These are phyloP conservation scores for Corythoichthys haematopterus DNA, from an alignment of 2,113 vertebrate species.

Conservation along the genomic window DNA sequence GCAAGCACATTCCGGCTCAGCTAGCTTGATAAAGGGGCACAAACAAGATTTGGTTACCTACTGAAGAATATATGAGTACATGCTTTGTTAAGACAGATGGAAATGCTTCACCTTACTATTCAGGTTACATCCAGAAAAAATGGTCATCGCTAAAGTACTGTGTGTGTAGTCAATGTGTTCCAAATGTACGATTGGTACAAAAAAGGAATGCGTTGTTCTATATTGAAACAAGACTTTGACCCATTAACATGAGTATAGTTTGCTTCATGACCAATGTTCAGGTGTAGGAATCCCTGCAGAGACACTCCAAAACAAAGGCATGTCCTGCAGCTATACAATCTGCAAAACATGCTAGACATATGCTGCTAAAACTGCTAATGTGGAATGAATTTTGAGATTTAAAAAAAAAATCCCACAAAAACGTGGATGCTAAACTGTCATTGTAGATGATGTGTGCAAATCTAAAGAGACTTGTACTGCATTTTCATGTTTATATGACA, in stretches of 20 bases:
- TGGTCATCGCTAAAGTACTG: not conserved
- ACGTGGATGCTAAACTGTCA: not conserved
- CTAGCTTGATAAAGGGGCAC: constrained; percentile 19
- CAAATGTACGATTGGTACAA: not conserved
- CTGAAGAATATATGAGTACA: constrained; percentile 7
- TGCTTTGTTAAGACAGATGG: constrained; percentile 4
- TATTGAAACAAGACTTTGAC: not conserved
- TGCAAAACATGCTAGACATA: not conserved
- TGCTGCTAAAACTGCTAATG: not conserved
- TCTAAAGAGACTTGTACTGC: not conserved
- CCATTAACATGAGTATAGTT: not conserved
- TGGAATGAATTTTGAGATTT: not conserved
- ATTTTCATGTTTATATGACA: not conserved
- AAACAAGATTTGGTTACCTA: constrained; percentile 23
- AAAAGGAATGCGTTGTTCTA: not conserved
- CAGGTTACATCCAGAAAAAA: not conserved
- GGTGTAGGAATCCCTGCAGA: not conserved
- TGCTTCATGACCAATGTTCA: not conserved
- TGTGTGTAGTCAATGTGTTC: not conserved
- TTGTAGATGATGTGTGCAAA: not conserved
- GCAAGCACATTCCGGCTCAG: constrained; percentile 41
- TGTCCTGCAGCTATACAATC: constrained; percentile 2
- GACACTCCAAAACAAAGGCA: not conserved
- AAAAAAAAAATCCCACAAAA: not conserved
- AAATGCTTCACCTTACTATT: not conserved